A percentile compares a stretch with the other conserved stretches of the same genome.
Evolutionary conservation across 2,888 invertebrate genomes (phyloP).

Genomic region (Mystacides longicornis): DNA sequence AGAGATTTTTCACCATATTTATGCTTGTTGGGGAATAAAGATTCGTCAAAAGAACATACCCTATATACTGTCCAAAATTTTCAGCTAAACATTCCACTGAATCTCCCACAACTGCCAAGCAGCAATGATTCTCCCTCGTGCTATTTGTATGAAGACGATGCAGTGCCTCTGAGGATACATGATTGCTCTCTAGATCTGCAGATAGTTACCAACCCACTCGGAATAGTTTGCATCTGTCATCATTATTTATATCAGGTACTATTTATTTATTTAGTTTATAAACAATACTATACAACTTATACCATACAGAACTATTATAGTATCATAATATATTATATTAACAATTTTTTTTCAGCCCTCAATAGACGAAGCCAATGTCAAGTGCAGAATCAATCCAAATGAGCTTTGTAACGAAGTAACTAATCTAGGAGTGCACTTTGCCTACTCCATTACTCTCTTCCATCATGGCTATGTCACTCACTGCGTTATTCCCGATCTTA

Average conservation of each 20-base stretch:
- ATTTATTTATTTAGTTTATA: too few species aligned
- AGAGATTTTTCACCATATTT: too few species aligned
- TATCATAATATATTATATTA: neutral
- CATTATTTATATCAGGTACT: constrained; percentile 75
- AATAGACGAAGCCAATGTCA: constrained; percentile 48
- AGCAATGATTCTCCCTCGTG: constrained; percentile 44
- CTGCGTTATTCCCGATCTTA: constrained; percentile 72
- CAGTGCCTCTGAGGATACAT: constrained; percentile 70
- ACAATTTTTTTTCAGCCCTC: constrained; percentile 41
- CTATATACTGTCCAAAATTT: constrained; percentile 25
- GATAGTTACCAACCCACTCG: constrained; percentile 66
- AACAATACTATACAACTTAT: neutral
- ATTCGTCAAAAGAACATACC: neutral
- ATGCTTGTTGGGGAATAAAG: neutral
- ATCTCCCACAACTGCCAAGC: constrained; percentile 61
- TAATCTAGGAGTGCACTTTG: constrained; percentile 67
- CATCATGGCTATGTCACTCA: constrained; percentile 81
- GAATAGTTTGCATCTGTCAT: constrained; percentile 72
- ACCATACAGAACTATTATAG: neutral
- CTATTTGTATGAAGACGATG: constrained; percentile 73
- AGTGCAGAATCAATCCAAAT: constrained; percentile 4
- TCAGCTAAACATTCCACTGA: constrained; percentile 77
- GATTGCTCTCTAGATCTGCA: constrained; percentile 75
- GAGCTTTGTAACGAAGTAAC: constrained; percentile 5
- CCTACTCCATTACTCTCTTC: constrained; percentile 74